Conservation (phyloP, 2,113 vertebrate species). For the Calonectris borealis region DNA sequence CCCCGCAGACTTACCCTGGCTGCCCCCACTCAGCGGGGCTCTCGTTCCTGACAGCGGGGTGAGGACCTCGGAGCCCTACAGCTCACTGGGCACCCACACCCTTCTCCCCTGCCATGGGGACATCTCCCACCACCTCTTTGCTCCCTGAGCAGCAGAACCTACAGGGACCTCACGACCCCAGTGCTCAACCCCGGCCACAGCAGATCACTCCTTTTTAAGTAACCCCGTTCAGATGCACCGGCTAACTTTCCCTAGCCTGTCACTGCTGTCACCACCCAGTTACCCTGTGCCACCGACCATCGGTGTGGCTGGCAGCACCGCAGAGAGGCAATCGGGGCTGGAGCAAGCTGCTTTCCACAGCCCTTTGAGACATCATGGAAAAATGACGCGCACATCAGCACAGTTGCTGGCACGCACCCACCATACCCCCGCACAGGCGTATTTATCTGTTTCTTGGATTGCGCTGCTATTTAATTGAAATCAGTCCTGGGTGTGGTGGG, state of each 20-base stretch:
- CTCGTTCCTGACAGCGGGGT: not conserved
- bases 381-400: fast-evolving
- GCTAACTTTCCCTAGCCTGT: not conserved
- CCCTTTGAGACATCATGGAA: fast-evolving
- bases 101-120: not conserved
- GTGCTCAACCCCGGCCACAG: fast-evolving
- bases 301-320: not conserved
- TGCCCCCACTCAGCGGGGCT: not conserved
- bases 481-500: not conserved
- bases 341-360: not conserved
- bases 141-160: not conserved
- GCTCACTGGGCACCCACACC: not conserved
- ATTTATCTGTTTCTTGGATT: not conserved
- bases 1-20: too few relatives aligned
- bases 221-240: not conserved
- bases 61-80: not conserved
- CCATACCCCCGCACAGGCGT: fast-evolving
- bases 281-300: not conserved
- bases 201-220: not conserved
- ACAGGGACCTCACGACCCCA: not conserved
- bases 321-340: not conserved
- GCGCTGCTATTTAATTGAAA: not conserved
- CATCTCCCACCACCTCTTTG: not conserved
- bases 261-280: not conserved
- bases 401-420: not conserved